phyloP scores from a whole-genome alignment of 2,113 vertebrate genomes.

The Hyperoodon ampullatus region DNA sequence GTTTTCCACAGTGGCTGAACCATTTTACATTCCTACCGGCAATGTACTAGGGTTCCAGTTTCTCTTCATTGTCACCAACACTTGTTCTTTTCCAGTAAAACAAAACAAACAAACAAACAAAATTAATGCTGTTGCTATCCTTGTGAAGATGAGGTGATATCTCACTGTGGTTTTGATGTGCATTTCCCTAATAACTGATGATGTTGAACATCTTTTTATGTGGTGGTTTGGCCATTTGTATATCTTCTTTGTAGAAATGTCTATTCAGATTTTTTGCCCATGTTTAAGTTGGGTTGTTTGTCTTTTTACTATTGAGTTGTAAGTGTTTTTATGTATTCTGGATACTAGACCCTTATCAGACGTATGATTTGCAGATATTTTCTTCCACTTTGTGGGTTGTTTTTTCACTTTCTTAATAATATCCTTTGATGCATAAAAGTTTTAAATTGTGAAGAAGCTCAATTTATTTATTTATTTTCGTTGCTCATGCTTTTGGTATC shows the following conservation, averaged over 20 bases:
- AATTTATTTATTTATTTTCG: background rate
- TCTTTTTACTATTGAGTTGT: background rate
- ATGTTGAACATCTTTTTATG: background rate
- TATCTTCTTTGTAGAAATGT: background rate
- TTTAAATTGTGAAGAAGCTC: background rate
- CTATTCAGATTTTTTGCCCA: background rate
- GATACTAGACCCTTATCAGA: background rate
- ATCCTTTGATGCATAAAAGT: background rate
- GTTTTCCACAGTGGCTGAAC: background rate
- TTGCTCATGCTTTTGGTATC: background rate
- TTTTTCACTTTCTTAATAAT: background rate
- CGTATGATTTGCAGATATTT: background rate
- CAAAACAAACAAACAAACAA: background rate
- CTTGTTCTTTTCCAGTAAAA: background rate
- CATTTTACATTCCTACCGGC: background rate
- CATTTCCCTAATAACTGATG: background rate
- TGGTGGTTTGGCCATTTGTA: background rate
- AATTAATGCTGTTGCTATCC: background rate
- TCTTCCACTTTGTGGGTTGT: background rate
- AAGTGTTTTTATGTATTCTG: background rate
- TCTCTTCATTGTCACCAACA: background rate
- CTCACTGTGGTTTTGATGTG: background rate
- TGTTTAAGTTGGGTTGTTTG: background rate
- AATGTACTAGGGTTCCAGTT: background rate
- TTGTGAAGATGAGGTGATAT: background rate